A percentile compares a stretch with the other conserved stretches of the same genome.
Evolutionary conservation across 2,113 vertebrate genomes (phyloP).

Genomic region (Ptyas mucosa): DNA sequence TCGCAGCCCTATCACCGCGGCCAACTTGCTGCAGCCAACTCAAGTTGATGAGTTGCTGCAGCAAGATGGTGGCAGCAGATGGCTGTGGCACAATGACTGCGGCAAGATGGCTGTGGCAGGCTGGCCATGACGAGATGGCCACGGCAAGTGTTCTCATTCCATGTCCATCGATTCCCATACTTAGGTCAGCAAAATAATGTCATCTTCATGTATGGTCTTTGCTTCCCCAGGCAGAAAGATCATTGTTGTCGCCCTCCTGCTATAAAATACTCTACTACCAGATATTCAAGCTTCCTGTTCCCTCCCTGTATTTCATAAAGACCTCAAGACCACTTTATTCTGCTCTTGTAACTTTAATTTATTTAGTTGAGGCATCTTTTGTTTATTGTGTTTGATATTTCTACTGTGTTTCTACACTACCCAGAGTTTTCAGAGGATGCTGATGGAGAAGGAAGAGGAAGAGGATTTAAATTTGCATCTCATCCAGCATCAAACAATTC

Average conservation of each 20-base stretch:
- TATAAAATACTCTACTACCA: background rate
- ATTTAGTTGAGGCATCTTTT: background rate
- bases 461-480: background rate
- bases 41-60: background rate
- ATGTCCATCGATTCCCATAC: background rate
- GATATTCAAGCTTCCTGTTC: background rate
- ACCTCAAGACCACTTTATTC: background rate
- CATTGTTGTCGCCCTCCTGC: background rate
- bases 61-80: background rate
- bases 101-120: background rate
- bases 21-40: background rate
- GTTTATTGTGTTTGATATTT: background rate
- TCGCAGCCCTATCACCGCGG: background rate
- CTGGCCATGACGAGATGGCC: background rate
- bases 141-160: background rate
- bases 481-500: background rate
- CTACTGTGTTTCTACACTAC: background rate
- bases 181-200: background rate
- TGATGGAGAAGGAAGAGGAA: background rate
- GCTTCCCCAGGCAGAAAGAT: background rate
- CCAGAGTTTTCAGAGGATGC: background rate
- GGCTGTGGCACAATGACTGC: background rate
- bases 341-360: background rate
- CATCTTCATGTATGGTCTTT: background rate
- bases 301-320: background rate